phyloP scores from a whole-genome alignment of 2,888 invertebrate genomes.

The Cistogaster globosa region DNA sequence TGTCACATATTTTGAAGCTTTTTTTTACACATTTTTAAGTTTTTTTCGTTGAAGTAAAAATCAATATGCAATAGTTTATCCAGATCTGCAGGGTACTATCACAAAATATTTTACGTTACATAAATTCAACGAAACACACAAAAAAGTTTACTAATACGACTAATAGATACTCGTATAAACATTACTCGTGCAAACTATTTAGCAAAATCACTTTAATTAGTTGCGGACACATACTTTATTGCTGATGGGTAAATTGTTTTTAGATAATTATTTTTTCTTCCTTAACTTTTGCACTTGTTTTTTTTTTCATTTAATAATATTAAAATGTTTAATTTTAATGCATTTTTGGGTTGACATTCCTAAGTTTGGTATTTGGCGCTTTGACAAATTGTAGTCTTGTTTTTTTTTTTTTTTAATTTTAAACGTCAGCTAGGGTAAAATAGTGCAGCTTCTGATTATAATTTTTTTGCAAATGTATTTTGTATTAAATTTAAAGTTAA shows the following conservation, averaged over 20 bases:
- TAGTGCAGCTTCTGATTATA: slow-evolving; percentile 12
- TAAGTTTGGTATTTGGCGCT: slow-evolving; percentile 70
- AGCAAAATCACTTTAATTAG: slow-evolving; percentile 66
- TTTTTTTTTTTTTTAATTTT: slow-evolving; percentile 13
- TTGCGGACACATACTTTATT: slow-evolving; percentile 65
- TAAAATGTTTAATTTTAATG: slow-evolving; percentile 60
- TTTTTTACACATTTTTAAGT: too few species aligned
- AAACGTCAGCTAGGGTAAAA: slow-evolving; percentile 47
- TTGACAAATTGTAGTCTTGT: slow-evolving; percentile 68
- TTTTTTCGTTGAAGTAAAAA: too few species aligned
- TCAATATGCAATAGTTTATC: too few species aligned
- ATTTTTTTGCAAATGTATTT: slow-evolving; percentile 9
- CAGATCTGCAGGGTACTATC: too few species aligned
- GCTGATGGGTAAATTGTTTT: slow-evolving; percentile 59
- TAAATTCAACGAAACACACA: too few species aligned
- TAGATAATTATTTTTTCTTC: slow-evolving; percentile 36
- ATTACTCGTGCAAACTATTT: slow-evolving; percentile 29
- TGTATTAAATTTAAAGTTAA: slow-evolving; percentile 40
- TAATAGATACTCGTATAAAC: too few species aligned
- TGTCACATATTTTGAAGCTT: too few species aligned
- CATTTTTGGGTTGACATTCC: slow-evolving; percentile 68
- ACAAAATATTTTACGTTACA: too few species aligned
- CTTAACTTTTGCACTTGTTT: neutral
- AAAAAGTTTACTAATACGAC: too few species aligned
- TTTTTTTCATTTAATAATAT: slow-evolving; percentile 18